Conservation (phyloP, 2,888 invertebrate genomes). For the Rhamnusium bicolor region DNA sequence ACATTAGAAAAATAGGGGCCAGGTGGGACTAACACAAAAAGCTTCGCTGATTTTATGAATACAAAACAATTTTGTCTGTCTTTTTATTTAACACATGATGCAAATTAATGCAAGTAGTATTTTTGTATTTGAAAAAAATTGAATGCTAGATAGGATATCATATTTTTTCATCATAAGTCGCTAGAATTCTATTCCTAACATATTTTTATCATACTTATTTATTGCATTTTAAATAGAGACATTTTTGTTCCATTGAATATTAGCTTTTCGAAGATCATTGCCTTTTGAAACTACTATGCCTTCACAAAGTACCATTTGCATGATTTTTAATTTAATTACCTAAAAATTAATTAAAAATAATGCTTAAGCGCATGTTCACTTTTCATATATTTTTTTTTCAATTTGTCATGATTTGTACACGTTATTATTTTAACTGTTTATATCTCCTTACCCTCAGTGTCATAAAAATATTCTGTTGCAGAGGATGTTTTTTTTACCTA, state of each 20-base stretch:
- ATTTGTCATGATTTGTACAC: background rate
- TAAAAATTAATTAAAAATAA: slow-evolving; percentile 39
- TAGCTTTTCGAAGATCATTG: slow-evolving; percentile 22
- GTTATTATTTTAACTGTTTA: slow-evolving; percentile 23
- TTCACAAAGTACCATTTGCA: slow-evolving; percentile 46
- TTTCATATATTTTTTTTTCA: slow-evolving; percentile 23
- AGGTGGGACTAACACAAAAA: slow-evolving; percentile 26
- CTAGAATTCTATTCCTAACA: slow-evolving; percentile 20
- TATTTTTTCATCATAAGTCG: slow-evolving; percentile 5
- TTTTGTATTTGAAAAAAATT: slow-evolving; percentile 16
- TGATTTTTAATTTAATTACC: slow-evolving; percentile 35
- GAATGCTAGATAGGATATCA: slow-evolving; percentile 23
- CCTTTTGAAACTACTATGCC: slow-evolving; percentile 49
- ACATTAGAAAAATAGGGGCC: slow-evolving; percentile 47
- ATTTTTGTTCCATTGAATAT: slow-evolving; percentile 1
- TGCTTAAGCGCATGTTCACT: slow-evolving; percentile 52
- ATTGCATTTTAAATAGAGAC: slow-evolving; percentile 9
- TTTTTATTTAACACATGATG: slow-evolving; percentile 21
- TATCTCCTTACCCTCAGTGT: slow-evolving; percentile 19
- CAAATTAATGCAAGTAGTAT: slow-evolving; percentile 29
- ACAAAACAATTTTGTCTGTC: background rate
- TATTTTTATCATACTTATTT: slow-evolving; percentile 9
- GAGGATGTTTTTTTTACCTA: too few species aligned
- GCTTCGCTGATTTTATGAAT: slow-evolving; percentile 18
- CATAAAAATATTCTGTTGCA: background rate